A percentile compares a stretch with the other conserved stretches of the same genome.
Evolutionary conservation across 2,113 vertebrate species (phyloP).

Genomic region (Motacilla tschutschensis): DNA sequence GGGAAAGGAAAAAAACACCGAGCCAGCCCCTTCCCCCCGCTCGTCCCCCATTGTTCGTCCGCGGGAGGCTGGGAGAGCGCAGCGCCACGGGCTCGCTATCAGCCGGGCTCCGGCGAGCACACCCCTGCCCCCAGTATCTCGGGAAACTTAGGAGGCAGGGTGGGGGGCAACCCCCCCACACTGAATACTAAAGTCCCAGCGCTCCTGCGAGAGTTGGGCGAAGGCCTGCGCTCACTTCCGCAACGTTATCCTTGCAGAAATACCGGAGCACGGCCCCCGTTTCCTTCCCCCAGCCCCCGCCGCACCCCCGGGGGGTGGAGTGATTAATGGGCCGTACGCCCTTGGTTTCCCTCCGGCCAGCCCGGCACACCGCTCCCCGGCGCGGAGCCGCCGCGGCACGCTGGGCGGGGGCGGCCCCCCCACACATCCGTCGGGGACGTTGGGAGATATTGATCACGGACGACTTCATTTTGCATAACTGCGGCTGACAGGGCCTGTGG

Average conservation of each 20-base stretch:
- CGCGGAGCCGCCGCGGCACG: neutral
- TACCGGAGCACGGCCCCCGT: neutral
- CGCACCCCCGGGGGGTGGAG: neutral
- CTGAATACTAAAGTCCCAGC: neutral
- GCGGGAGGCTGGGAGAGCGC: conserved; percentile 25
- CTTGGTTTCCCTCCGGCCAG: neutral
- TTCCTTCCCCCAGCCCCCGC: neutral
- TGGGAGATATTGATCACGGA: conserved; percentile 47
- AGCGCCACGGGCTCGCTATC: conserved; percentile 19
- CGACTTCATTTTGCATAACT: conserved; percentile 66
- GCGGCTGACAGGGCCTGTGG: conserved; percentile 64
- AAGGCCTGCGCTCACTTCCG: neutral
- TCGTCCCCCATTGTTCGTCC: conserved; percentile 29
- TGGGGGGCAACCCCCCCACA: fast-evolving
- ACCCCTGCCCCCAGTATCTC: neutral
- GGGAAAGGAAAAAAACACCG: neutral
- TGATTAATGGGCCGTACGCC: conserved; percentile 23
- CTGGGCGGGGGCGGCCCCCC: neutral
- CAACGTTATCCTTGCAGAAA: neutral
- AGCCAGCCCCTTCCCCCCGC: conserved; percentile 4
- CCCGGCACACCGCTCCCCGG: neutral
- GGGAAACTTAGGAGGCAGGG: neutral
- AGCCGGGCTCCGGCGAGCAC: neutral
- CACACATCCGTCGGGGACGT: conserved; percentile 22
- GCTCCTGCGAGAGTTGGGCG: neutral